Conservation (phyloP, 2,888 invertebrate genomes). For the Watsonalla binaria region DNA sequence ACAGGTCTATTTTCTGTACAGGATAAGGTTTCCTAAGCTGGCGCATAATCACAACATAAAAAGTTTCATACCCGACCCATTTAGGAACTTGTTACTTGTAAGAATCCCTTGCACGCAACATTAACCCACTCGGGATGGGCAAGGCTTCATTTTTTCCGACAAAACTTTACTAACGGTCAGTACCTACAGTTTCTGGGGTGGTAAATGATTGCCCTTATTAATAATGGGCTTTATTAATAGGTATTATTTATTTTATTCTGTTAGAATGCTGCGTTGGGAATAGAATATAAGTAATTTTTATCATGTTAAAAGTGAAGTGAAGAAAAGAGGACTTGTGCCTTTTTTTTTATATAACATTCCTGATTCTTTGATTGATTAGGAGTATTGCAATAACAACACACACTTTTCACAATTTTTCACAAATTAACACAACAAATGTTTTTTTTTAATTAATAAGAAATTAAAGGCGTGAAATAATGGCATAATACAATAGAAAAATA, state of each 20-base stretch:
- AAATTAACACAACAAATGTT: no score
- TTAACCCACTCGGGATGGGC: constrained; percentile 44
- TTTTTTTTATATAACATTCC: no score
- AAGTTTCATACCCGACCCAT: constrained; percentile 66
- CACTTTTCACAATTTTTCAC: no score
- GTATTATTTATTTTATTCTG: not conserved
- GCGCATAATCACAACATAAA: constrained; percentile 68
- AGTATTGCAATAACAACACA: no score
- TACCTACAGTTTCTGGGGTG: constrained; percentile 7
- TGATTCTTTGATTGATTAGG: no score
- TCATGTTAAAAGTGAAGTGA: no score
- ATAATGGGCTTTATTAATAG: not conserved
- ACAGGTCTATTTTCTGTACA: not conserved
- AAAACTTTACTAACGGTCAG: constrained; percentile 41
- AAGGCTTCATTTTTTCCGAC: constrained; percentile 32
- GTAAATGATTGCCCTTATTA: not conserved
- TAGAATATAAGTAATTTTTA: no score
- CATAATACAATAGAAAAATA: no score
- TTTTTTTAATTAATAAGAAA: no score
- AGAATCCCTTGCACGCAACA: constrained; percentile 62
- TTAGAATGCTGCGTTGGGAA: no score
- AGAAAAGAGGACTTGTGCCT: no score
- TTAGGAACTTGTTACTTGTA: constrained; percentile 49
- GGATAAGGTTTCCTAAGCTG: constrained; percentile 16
- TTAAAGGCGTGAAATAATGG: no score